Base-by-base conservation (phyloP, 2,888 invertebrate species). In the Coremacera marginata region DNA sequence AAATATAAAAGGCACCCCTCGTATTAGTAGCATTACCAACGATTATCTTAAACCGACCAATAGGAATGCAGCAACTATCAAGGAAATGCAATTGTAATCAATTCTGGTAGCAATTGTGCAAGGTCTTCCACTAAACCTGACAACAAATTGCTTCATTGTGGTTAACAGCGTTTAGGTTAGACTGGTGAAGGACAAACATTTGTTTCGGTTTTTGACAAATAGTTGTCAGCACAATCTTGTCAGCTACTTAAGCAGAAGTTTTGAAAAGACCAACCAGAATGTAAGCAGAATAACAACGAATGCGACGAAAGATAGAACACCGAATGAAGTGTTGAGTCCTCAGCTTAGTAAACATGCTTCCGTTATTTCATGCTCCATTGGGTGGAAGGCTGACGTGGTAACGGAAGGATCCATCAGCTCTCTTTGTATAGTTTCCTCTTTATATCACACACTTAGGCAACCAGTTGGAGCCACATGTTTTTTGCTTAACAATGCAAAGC, bases 181-280 rank as follows among this genome's bases (percentile, higher is more conserved):
- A 0, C 55, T 55, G 55, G 1, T 22, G 55, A n/a, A 55, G 19
- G n/a, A 55, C 55, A 19, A 19, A 55, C 55, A 55, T 55, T 9
- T 19, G 19, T 55, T 63, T 63, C 16, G 27, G 63, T n/a, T 31
- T 63, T 1, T 62, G 63, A 63, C 63, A 63, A 63, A 63, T 63
- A 63, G 63, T 63, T 63, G 63, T 63, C 62, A 62, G 11, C 62
- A 62, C 25, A 25, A 62, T 62, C 62, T 27, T 62, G 62, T 62
- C 63, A 63, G 63, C 63, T 63, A 22, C 63, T 31, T 31, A 31
- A 34, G 31, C 14, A 16, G 27, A 22, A 60, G 16, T 4, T 25
- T 22, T 60, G 57, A 55, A 55, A 55, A n/a, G n/a, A 55, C 55
- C 55, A 22, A n/a, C 5, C 55, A 5, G 2, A 8, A 19, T 19